Evolutionary conservation across 1,140 invertebrate species (phyloP).

Genomic region (Habropoda laboriosa): DNA sequence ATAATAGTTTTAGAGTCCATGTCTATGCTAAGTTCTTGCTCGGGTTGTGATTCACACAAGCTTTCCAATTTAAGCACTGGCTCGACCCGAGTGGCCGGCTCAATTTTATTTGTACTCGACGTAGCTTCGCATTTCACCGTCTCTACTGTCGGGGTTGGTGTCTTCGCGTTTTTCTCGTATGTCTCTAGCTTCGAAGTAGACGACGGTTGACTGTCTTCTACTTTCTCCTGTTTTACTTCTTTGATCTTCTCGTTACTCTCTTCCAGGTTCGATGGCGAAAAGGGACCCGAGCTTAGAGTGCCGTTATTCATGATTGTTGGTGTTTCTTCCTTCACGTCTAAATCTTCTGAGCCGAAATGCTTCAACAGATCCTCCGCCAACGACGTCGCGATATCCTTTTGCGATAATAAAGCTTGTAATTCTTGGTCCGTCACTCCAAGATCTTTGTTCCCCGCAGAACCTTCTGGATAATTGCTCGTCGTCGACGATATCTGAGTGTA

Average conservation of each 20-base stretch:
- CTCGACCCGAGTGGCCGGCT: constrained; percentile 72
- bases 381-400: constrained; percentile 89
- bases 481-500: constrained; percentile 80
- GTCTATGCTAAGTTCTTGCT: constrained; percentile 85
- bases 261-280: constrained; percentile 83
- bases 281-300: constrained; percentile 82
- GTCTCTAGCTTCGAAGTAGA: constrained; percentile 65
- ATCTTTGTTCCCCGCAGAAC: constrained; percentile 75
- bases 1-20: constrained; percentile 88
- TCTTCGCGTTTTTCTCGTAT: constrained; percentile 53
- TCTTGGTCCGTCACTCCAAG: constrained; percentile 86
- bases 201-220: constrained; percentile 67
- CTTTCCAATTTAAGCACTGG: constrained; percentile 84
- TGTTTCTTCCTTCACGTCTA: constrained; percentile 86
- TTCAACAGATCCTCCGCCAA: constrained; percentile 92
- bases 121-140: constrained; percentile 77
- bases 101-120: constrained; percentile 76
- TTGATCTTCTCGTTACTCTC: constrained; percentile 70
- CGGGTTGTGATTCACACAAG: constrained; percentile 79
- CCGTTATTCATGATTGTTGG: constrained; percentile 72
- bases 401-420: constrained; percentile 86
- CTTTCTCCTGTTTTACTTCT: constrained; percentile 72
- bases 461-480: constrained; percentile 78
- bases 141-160: constrained; percentile 48
- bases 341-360: constrained; percentile 88